Conservation (phyloP, 2,888 invertebrate species). For the Catocala fraxini region DNA sequence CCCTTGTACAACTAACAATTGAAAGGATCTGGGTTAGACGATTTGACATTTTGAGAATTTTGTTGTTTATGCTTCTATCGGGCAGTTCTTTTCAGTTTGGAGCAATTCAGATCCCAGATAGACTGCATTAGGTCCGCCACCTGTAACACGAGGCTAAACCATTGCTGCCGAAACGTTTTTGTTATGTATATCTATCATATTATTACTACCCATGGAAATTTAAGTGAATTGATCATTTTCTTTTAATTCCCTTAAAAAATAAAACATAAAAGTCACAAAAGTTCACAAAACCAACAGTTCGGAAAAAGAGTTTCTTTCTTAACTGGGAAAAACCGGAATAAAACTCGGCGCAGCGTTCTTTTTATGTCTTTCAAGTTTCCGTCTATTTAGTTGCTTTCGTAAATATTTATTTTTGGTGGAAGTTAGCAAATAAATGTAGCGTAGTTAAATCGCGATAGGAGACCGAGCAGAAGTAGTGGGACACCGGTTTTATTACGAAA, state of each 20-base stretch:
- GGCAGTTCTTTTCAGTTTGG: no score
- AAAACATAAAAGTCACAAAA: slow-evolving; percentile 37
- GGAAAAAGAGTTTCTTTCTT: slow-evolving; percentile 47
- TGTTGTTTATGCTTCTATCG: no score
- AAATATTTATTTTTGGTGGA: slow-evolving; percentile 43
- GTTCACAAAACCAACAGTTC: slow-evolving; percentile 36
- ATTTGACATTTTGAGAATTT: no score
- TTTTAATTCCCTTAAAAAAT: slow-evolving; percentile 29
- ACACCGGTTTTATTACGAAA: slow-evolving; percentile 28
- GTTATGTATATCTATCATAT: no score
- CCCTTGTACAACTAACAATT: no score
- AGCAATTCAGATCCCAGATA: no score
- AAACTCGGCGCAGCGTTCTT: slow-evolving; percentile 33
- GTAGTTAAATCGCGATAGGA: slow-evolving; percentile 20
- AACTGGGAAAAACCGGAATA: slow-evolving; percentile 37
- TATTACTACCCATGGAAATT: no score
- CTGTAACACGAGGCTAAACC: no score
- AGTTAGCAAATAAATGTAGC: slow-evolving; percentile 37
- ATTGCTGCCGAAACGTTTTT: no score
- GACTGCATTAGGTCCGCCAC: no score
- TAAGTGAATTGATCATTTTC: slow-evolving; percentile 5
- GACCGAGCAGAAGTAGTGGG: slow-evolving; percentile 15
- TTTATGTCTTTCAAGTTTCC: slow-evolving; percentile 43
- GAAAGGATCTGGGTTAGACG: no score
- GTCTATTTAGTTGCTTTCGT: slow-evolving; percentile 44